Evolutionary conservation across 2,888 invertebrate genomes (phyloP), one percentile per base, ranked within the genome.

Genomic region (Pseudeuparius sepicola): DNA sequence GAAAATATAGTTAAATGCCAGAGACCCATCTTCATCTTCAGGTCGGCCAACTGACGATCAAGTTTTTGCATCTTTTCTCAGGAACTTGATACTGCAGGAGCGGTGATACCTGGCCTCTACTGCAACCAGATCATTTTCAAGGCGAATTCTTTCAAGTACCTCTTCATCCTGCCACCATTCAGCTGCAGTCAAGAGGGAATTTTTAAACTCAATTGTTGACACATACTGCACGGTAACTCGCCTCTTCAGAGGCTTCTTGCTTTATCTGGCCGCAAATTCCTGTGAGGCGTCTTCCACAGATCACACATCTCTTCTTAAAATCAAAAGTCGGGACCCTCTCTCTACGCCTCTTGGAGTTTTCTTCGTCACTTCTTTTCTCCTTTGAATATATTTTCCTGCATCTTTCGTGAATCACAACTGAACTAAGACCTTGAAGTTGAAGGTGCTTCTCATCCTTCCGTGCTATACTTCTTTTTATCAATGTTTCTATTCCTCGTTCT

Each of bases 271-370:
- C n/a, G n/a, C n/a, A n/a, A n/a, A n/a, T n/a, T n/a, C n/a, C n/a
- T n/a, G n/a, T n/a, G n/a, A n/a, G n/a, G n/a, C n/a, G n/a, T n/a
- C n/a, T n/a, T 23, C 36, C 31, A 34, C 37, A 34, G 23, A 28
- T 34, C 29, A 34, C 34, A 37, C 31, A 37, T 37, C 12, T 32
- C 16, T 37, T 25, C 31, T 37, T 32, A 24, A 37, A 34, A 27
- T 37, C 31, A 18, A 28, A 40, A 27, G 31, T 10, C 9, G 17
- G 14, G 17, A 33, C 33, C 28, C 28, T 28, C 35, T 35, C 13
- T 35, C 14, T 29, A 35, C 10, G 28, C 23, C 29, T 35, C 35
- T 28, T 35, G n/a, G n/a, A n/a, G n/a, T n/a, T n/a, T n/a, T n/a
- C n/a, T n/a, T n/a, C n/a, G n/a, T n/a, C n/a, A n/a, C n/a, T n/a